Evolutionary conservation across 2,113 vertebrate genomes (phyloP).

Genomic region (Apodemus sylvaticus): DNA sequence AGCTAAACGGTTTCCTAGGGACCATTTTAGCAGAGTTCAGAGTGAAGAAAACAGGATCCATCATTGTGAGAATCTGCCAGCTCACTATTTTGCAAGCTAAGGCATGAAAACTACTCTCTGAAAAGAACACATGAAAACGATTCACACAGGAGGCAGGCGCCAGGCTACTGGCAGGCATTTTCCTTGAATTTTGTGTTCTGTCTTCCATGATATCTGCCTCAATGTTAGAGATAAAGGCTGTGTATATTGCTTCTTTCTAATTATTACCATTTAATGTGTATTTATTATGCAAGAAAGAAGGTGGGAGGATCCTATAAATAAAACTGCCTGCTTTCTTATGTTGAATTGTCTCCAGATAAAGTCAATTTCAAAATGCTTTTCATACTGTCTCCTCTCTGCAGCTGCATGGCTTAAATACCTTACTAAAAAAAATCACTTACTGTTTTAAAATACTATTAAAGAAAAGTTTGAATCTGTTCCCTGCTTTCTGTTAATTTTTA

Average conservation of each 20-base stretch:
- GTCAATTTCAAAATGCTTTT: constrained; percentile 31
- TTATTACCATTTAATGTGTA: neutral
- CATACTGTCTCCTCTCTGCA: neutral
- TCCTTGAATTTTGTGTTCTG: neutral
- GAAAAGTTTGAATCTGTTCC: constrained; percentile 17
- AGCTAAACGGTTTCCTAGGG: neutral
- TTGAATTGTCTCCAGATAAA: neutral
- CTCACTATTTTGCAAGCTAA: neutral
- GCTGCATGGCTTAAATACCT: constrained; percentile 19
- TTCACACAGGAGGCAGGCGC: neutral
- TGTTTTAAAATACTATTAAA: constrained; percentile 20
- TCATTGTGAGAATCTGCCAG: neutral
- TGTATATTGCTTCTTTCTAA: neutral
- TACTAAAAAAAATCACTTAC: constrained; percentile 12
- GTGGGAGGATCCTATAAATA: neutral
- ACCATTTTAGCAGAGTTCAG: neutral
- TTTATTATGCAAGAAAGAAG: neutral
- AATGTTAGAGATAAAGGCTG: constrained; percentile 5
- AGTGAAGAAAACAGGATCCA: neutral
- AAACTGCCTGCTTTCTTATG: neutral
- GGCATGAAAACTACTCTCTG: neutral
- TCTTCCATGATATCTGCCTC: neutral
- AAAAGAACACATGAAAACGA: neutral
- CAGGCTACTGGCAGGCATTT: neutral
- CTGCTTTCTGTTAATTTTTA: constrained; percentile 11